phyloP scores from a whole-genome alignment of 2,888 invertebrate genomes.

The Aphrophora alni region DNA sequence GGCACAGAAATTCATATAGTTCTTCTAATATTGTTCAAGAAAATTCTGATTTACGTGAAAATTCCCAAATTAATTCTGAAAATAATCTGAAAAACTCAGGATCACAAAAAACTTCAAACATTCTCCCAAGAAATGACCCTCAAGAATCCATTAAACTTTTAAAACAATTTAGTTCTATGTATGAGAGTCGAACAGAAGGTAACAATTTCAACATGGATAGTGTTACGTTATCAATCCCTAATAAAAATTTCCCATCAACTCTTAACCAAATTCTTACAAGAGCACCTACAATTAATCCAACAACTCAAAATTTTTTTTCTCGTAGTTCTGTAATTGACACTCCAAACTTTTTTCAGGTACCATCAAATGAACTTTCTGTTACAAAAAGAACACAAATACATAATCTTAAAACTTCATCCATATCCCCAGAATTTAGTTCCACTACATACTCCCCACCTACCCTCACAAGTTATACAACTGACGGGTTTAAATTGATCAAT shows the following conservation, averaged over 20 bases:
- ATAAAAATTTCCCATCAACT: not conserved
- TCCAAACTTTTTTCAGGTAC: not conserved
- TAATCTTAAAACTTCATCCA: no score
- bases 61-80: no score
- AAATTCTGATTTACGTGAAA: no score
- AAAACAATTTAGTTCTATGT: not conserved
- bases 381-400: no score
- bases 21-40: no score
- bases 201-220: not conserved
- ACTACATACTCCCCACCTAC: not conserved
- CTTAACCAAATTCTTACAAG: not conserved
- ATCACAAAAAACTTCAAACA: not conserved
- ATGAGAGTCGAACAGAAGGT: not conserved
- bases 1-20: no score
- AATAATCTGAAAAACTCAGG: not conserved
- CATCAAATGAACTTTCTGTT: no score
- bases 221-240: not conserved
- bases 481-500: not conserved
- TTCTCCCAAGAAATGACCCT: not conserved
- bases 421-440: not conserved
- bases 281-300: not conserved
- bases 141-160: not conserved
- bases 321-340: no score
- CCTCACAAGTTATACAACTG: not conserved
- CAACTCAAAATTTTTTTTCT: not conserved